Evolutionary conservation across 2,797 vertebrate species (phyloP).

Genomic region (Eutrigla gurnardus): DNA sequence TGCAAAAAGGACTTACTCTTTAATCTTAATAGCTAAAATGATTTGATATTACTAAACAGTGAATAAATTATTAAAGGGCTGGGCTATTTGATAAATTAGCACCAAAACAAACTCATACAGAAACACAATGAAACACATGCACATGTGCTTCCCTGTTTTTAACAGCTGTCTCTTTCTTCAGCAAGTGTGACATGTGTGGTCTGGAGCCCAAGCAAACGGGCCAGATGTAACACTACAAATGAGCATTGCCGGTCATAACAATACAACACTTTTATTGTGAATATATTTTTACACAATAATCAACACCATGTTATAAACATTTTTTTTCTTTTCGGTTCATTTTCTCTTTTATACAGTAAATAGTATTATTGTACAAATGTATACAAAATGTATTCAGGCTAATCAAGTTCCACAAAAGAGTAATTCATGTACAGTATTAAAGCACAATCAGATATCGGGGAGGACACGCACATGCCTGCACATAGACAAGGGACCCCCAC

Average conservation of each 20-base stretch:
- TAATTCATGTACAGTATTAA: constrained; percentile 87
- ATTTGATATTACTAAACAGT: neutral
- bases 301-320: constrained; percentile 97
- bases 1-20: neutral
- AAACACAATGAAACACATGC: constrained; percentile 6
- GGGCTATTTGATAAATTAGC: neutral
- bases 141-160: constrained; percentile 10
- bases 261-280: constrained; percentile 99
- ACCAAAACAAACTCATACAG: neutral
- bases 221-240: constrained; percentile 42
- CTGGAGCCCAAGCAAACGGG: constrained; percentile 21
- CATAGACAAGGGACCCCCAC: constrained; percentile 81
- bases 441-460: constrained; percentile 90
- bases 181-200: constrained; percentile 51
- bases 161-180: constrained; percentile 39
- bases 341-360: constrained; percentile 85
- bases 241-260: constrained; percentile 80
- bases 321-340: constrained; percentile 73
- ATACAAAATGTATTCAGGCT: constrained; percentile 97
- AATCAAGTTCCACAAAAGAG: constrained; percentile 96
- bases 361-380: constrained; percentile 99
- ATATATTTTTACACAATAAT: constrained; percentile 98
- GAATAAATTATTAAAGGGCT: neutral
- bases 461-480: constrained; percentile 82
- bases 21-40: neutral